A percentile compares a stretch with the other conserved stretches of the same genome.
phyloP scores from a whole-genome alignment of 2,113 vertebrate genomes.

The Gymnocephalus cernua region DNA sequence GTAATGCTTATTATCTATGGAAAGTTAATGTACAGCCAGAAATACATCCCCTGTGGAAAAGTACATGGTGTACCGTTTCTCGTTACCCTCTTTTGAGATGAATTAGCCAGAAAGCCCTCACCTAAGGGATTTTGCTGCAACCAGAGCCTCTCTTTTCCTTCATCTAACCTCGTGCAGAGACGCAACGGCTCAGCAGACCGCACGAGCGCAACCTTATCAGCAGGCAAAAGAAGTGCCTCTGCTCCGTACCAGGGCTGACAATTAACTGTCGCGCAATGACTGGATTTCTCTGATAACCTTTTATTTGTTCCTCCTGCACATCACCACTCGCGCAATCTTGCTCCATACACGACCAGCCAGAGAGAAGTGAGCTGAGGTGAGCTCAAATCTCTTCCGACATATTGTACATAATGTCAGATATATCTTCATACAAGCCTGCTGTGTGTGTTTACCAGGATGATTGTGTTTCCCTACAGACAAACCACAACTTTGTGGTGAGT shows the following conservation, averaged over 20 bases:
- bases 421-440: constrained; percentile 26
- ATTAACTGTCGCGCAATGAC: constrained; percentile 80
- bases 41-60: constrained; percentile 17
- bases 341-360: constrained; percentile 20
- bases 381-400: constrained; percentile 74
- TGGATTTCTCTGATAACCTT: constrained; percentile 83
- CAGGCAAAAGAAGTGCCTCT: constrained; percentile 74
- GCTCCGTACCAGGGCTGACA: constrained; percentile 71
- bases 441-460: constrained; percentile 8
- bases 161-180: constrained; percentile 65
- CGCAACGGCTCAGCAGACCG: constrained; percentile 72
- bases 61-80: constrained; percentile 29
- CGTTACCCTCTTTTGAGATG: constrained; percentile 37
- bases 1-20: neutral
- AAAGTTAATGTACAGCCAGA: neutral
- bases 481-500: constrained; percentile 35
- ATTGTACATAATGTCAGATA: constrained; percentile 52
- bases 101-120: constrained; percentile 49
- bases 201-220: constrained; percentile 79
- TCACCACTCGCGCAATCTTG: constrained; percentile 56
- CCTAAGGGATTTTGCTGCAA: constrained; percentile 71
- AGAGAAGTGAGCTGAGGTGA: constrained; percentile 68
- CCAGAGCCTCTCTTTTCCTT: constrained; percentile 61
- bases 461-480: neutral
- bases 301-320: constrained; percentile 68